Percentiles rank a stretch among this genome's conserved stretches.
Evolutionary conservation across 2,888 invertebrate genomes (phyloP).

Genomic region (Caenorhabditis macrosperma): DNA sequence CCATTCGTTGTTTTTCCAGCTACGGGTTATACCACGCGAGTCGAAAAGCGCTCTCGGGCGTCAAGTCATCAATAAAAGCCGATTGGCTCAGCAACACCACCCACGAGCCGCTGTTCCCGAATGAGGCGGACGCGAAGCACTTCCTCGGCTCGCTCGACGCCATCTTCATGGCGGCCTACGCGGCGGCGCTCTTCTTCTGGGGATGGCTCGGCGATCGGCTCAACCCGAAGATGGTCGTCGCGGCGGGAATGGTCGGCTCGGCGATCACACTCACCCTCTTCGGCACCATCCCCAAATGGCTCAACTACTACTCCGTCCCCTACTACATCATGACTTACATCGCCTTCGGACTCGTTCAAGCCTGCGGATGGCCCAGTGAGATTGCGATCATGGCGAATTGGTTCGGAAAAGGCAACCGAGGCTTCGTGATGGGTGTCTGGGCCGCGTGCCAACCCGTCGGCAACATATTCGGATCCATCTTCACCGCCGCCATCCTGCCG

Average conservation of each 20-base stretch:
- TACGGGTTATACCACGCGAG: constrained; percentile 79
- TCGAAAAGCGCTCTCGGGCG: constrained; percentile 77
- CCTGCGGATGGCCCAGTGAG: constrained; percentile 82
- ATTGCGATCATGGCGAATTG: constrained; percentile 83
- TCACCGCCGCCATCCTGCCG: constrained; percentile 81
- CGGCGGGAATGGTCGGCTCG: constrained; percentile 82
- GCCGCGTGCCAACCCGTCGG: constrained; percentile 83
- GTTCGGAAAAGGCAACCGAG: constrained; percentile 82
- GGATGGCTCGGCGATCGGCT: constrained; percentile 82
- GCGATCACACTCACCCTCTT: constrained; percentile 81
- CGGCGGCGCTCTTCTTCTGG: constrained; percentile 81
- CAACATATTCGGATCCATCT: constrained; percentile 82
- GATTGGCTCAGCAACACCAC: constrained; percentile 76
- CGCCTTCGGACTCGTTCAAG: constrained; percentile 82
- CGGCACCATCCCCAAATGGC: constrained; percentile 82
- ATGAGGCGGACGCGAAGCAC: constrained; percentile 72
- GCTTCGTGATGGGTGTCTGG: constrained; percentile 82
- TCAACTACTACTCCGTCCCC: constrained; percentile 81
- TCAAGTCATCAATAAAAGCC: constrained; percentile 75
- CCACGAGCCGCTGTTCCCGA: constrained; percentile 70
- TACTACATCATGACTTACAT: constrained; percentile 81
- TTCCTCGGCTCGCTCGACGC: constrained; percentile 79
- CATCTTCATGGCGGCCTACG: constrained; percentile 79
- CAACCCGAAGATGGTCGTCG: constrained; percentile 81
- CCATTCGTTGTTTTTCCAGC: constrained; percentile 46